phyloP scores from a whole-genome alignment of 2,113 vertebrate species.

The Anas platyrhynchos region DNA sequence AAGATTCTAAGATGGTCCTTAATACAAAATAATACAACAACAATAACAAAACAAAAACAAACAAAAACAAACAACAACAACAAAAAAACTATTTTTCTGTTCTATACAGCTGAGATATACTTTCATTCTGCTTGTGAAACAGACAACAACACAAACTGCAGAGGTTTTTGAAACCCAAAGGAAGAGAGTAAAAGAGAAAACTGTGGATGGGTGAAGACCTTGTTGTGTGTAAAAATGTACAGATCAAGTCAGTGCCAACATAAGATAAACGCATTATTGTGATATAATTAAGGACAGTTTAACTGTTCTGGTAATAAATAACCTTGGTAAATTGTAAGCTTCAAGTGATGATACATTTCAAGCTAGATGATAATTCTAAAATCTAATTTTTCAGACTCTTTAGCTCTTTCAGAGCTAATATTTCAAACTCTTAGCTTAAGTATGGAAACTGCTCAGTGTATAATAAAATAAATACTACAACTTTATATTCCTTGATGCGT shows the following conservation, averaged over 20 bases:
- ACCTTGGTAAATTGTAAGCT: neutral
- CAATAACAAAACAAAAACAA: neutral
- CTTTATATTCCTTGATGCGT: neutral
- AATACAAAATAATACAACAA: neutral
- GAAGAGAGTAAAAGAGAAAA: neutral
- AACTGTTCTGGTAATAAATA: neutral
- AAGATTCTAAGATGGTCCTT: conserved; percentile 17
- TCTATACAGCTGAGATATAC: neutral
- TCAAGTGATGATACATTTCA: neutral
- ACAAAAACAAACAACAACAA: neutral
- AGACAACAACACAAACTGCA: neutral
- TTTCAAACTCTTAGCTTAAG: neutral
- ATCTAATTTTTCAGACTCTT: conserved; percentile 22
- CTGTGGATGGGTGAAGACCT: neutral
- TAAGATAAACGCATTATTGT: neutral
- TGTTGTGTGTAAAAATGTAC: neutral
- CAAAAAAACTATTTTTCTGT: neutral
- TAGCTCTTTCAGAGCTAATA: neutral
- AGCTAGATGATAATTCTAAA: neutral
- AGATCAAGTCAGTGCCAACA: neutral
- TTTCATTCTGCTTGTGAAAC: neutral
- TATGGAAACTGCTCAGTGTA: neutral
- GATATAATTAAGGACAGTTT: neutral
- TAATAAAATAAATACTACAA: neutral
- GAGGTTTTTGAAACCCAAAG: neutral